Evolutionary conservation across 2,888 invertebrate species (phyloP), one percentile per base, ranked within the genome.

Genomic region (Bembecia ichneumoniformis): DNA sequence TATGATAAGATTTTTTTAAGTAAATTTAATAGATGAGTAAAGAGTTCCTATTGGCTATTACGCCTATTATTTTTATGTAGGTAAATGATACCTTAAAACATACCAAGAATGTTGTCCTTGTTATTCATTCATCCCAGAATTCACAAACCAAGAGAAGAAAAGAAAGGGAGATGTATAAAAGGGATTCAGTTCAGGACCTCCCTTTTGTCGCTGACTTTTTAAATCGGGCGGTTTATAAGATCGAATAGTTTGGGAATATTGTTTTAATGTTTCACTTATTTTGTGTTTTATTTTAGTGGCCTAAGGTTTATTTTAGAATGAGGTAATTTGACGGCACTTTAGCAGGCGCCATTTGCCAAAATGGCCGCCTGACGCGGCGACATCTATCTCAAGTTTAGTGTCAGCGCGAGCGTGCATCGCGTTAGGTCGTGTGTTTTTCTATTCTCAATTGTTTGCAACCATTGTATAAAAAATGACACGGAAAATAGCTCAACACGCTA

Each of bases 361-460:
- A 82, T 82, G 82, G 81, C 79, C 60, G 80, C 73, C 67, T 66
- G 72, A 58, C 66, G 77, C 82, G 83, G 77, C 82, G 83, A 81
- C 84, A 84, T 83, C 82, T 83, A 78, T 77, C 69, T 62, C 55
- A 59, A 74, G 64, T 81, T 82, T 79, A 84, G 84, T 83, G 81
- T 82, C 81, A 83, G 74, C 76, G 77, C 74, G 74, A 74, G 67
- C 81, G 71, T 71, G 74, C 66, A 56, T 62, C 59, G 68, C 56
- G 62, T 69, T 53, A 63, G 67, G 77, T 72, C 68, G 77, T 69
- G 68, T 62, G 59, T 62, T 57, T 14, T 52, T 59, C 55, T 55
- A 54, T 57, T 56, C 62, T 64, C 58, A 64, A 68, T 71, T 82
- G 79, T 83, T 83, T 82, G 77, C 72, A 73, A 78, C 80, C 77